Conservation (phyloP, 2,888 invertebrate species). For the Bhutanitis thaidina region DNA sequence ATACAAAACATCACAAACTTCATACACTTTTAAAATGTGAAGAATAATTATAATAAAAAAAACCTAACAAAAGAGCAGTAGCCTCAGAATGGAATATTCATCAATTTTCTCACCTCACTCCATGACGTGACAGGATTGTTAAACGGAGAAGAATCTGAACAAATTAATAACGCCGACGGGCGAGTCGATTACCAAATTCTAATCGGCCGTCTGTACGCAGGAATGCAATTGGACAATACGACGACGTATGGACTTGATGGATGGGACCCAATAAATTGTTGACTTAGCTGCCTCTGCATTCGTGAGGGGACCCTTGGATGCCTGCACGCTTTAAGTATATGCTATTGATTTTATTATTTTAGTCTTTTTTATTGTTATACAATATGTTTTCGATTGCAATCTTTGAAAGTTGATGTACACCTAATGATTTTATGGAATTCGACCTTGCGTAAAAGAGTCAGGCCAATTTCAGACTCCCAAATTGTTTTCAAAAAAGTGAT, state of each 20-base stretch:
- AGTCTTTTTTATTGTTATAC: too few relatives aligned
- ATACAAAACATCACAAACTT: too few relatives aligned
- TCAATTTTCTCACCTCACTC: constrained; percentile 10
- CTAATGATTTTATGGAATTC: too few relatives aligned
- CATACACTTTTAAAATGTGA: too few relatives aligned
- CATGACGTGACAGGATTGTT: constrained; percentile 20
- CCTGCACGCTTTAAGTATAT: constrained; percentile 30
- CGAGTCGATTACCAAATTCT: constrained; percentile 47
- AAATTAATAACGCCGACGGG: constrained; percentile 36
- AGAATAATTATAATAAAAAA: too few relatives aligned
- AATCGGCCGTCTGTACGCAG: constrained; percentile 32
- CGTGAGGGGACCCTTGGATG: constrained; percentile 29
- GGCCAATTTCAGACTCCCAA: too few relatives aligned
- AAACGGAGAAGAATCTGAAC: constrained; percentile 32
- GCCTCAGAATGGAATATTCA: constrained; percentile 4
- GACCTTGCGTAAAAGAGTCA: too few relatives aligned
- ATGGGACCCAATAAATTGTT: constrained; percentile 63
- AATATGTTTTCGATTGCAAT: too few relatives aligned
- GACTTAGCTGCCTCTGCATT: constrained; percentile 39
- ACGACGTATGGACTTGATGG: constrained; percentile 53
- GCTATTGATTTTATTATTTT: constrained; percentile 12
- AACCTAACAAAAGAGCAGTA: too few relatives aligned
- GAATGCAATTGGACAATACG: constrained; percentile 66
- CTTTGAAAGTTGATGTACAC: too few relatives aligned
- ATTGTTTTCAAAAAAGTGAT: too few relatives aligned